Evolutionary conservation across 1,140 invertebrate species (phyloP).

Genomic region (Apis dorsata): DNA sequence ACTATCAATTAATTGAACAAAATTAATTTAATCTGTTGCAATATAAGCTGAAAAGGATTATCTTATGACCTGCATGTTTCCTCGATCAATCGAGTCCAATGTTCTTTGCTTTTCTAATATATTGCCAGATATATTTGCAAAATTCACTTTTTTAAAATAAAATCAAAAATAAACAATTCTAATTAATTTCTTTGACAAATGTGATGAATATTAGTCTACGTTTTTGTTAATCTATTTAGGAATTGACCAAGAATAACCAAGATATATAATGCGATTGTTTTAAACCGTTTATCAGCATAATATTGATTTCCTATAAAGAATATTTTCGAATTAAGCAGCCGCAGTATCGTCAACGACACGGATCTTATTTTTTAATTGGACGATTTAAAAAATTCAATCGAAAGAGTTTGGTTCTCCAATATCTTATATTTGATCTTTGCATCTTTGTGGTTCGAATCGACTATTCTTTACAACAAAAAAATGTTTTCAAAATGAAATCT

Average conservation of each 20-base stretch:
- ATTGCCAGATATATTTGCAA: accelerated
- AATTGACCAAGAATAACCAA: not conserved
- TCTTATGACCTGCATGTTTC: conserved; percentile 43
- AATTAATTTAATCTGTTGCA: conserved; percentile 75
- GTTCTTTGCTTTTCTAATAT: not conserved
- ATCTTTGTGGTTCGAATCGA: not conserved
- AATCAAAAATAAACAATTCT: not conserved
- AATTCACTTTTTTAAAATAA: not conserved
- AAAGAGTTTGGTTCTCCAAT: not conserved
- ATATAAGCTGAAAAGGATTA: conserved; percentile 69
- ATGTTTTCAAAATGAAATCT: not conserved
- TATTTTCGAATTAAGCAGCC: not conserved
- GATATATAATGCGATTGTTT: not conserved
- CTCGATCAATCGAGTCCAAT: not conserved
- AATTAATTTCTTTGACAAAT: not conserved
- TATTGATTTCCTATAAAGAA: conserved; percentile 22
- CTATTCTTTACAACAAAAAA: not conserved
- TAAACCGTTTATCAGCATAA: not conserved
- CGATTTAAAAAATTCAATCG: not conserved
- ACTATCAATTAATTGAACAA: conserved; percentile 73
- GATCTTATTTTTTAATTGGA: too few species aligned
- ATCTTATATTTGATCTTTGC: not conserved
- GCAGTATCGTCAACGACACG: not conserved
- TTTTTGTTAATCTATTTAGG: not conserved
- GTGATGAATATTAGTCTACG: not conserved